phyloP scores from a whole-genome alignment of 1,140 invertebrate genomes.

The honey bee (Apis mellifera) region Amel_HAv3.1 CM009931.2:9001501-9002000 shows the following conservation, averaged over 20 bases:
- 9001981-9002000: not conserved
- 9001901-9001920: not conserved
- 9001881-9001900: not conserved
- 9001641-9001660: not conserved
- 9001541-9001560: slow-evolving; percentile 26
- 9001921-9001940: not conserved
- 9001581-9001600: slow-evolving; percentile 28
- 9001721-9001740: not conserved
- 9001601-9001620: slow-evolving; percentile 28
- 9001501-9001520: slow-evolving; percentile 36
- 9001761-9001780: too few species aligned
- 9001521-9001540: slow-evolving; percentile 2
- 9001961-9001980: not conserved
- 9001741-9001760: too few species aligned
- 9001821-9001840: not conserved
- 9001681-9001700: not conserved
- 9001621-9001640: slow-evolving; percentile 15
- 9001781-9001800: too few species aligned
- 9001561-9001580: slow-evolving; percentile 41
- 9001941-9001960: not conserved
- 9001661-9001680: not conserved
- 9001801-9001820: too few species aligned
- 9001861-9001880: too few species aligned
- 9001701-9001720: not conserved
- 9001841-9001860: too few species aligned